Evolutionary conservation across 2,888 invertebrate species (phyloP).

Genomic region (Lepetodrilus schrolli): DNA sequence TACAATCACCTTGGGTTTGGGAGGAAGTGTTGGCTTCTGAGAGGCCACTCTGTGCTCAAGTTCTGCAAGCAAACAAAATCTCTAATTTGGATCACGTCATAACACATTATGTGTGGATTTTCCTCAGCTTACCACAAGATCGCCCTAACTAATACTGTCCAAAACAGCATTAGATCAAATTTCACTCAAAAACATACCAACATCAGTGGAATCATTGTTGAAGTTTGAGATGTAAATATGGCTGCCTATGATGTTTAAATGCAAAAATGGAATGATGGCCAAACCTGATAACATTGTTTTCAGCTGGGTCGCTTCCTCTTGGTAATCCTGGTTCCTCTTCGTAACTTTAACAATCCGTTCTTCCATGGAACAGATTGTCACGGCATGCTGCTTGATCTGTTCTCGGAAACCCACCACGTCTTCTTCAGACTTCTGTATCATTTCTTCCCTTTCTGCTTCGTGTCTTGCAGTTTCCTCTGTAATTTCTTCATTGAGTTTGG

Average conservation of each 20-base stretch:
- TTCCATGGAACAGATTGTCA: slow-evolving; percentile 75
- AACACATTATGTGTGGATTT: too few relatives aligned
- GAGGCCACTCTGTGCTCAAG: slow-evolving; percentile 29
- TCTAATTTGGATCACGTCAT: too few relatives aligned
- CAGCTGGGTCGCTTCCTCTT: slow-evolving; percentile 59
- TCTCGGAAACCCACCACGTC: slow-evolving; percentile 69
- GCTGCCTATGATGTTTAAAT: too few relatives aligned
- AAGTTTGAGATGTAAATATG: too few relatives aligned
- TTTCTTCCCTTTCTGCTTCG: slow-evolving; percentile 48
- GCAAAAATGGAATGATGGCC: too few relatives aligned
- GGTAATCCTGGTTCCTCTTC: slow-evolving; percentile 71
- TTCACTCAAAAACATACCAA: too few relatives aligned
- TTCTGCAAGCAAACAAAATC: slow-evolving; percentile 47
- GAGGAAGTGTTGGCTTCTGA: slow-evolving; percentile 62
- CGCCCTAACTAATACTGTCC: too few relatives aligned
- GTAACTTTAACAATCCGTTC: slow-evolving; percentile 69
- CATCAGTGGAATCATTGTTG: too few relatives aligned
- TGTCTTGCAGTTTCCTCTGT: slow-evolving; percentile 46
- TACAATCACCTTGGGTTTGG: slow-evolving; percentile 71
- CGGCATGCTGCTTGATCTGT: slow-evolving; percentile 73
- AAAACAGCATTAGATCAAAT: too few relatives aligned
- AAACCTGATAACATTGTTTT: slow-evolving; percentile 65
- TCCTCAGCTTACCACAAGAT: too few relatives aligned
- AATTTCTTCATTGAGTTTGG: slow-evolving; percentile 48
- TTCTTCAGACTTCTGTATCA: slow-evolving; percentile 50